A percentile compares a stretch with the other conserved stretches of the same genome.
Conservation (phyloP, 2,797 vertebrate genomes). For the Limnodromus scolopaceus region DNA sequence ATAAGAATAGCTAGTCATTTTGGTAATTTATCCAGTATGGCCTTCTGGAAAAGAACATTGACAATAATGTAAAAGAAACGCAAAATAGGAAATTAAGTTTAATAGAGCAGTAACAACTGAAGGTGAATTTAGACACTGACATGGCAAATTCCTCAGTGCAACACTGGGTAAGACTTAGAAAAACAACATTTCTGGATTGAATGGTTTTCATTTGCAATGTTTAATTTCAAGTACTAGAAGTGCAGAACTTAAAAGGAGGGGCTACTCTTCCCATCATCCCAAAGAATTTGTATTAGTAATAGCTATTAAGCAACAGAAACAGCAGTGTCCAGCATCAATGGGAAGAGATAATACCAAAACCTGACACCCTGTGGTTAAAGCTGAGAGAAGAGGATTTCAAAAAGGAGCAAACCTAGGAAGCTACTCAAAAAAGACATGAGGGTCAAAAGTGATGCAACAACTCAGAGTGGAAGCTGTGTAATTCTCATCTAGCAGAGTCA, state of each 20-base stretch:
- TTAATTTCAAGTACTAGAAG: neutral
- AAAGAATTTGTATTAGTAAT: neutral
- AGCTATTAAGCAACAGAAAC: slow-evolving; percentile 18
- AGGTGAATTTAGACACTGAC: neutral
- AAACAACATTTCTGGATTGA: neutral
- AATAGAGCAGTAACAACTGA: neutral
- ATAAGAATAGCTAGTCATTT: neutral
- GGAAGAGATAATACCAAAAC: neutral
- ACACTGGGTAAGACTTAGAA: neutral
- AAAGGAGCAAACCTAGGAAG: slow-evolving; percentile 28
- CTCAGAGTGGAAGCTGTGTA: neutral
- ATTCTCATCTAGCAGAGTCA: neutral
- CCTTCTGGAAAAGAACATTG: neutral
- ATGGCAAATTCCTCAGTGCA: neutral
- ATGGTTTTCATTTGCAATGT: neutral
- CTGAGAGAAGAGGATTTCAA: slow-evolving; percentile 44
- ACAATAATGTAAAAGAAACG: neutral
- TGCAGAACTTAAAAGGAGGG: neutral
- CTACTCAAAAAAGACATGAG: neutral
- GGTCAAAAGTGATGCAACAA: neutral
- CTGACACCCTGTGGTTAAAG: slow-evolving; percentile 4
- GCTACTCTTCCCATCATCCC: neutral
- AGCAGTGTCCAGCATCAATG: neutral
- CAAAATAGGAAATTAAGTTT: neutral
- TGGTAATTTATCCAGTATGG: neutral